Percentiles rank a stretch among this genome's conserved stretches.
phyloP scores from a whole-genome alignment of 2,888 invertebrate species.

The Deroplatys truncata region DNA sequence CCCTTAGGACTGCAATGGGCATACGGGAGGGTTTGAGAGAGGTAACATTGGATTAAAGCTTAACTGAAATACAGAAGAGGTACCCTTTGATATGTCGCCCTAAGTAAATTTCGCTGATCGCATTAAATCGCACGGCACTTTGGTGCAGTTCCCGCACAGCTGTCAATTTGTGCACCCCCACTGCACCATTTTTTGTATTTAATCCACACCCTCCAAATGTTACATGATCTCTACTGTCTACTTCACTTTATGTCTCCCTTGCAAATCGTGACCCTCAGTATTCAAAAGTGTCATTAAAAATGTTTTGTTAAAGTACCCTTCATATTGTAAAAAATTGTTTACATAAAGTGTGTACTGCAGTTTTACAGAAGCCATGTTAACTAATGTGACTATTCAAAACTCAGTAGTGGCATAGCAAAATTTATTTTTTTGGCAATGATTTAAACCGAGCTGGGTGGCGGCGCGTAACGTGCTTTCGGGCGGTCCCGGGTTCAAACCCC shows the following conservation, averaged over 20 bases:
- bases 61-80: neutral
- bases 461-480: no score
- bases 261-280: neutral
- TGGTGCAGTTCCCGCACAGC: neutral
- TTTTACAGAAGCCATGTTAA: no score
- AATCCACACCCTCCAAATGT: neutral
- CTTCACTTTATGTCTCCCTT: neutral
- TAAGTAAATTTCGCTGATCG: neutral
- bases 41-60: neutral
- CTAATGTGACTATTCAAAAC: no score
- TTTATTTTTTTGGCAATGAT: no score
- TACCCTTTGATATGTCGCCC: neutral
- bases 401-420: no score
- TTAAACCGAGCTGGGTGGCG: no score
- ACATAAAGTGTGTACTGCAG: no score
- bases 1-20: neutral
- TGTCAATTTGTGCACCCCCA: neutral
- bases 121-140: neutral
- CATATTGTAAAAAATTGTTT: no score
- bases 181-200: neutral
- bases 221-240: neutral
- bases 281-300: no score
- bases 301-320: no score
- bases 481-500: no score
- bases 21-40: neutral